phyloP scores from a whole-genome alignment of 2,888 invertebrate genomes.

The Drosophila macrothrix region DNA sequence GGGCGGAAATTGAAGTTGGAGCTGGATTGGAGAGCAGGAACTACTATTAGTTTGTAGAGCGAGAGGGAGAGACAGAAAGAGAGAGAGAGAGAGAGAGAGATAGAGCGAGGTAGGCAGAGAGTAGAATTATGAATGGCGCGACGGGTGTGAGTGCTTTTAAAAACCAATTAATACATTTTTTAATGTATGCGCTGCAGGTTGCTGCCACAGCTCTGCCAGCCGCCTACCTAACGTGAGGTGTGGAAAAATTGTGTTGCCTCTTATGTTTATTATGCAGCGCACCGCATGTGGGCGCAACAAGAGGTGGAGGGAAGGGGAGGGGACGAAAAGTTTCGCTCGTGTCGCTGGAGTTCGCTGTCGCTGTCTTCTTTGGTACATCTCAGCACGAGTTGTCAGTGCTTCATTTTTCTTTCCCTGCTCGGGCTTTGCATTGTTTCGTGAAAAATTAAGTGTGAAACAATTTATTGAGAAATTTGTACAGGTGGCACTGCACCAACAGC shows the following conservation, averaged over 20 bases:
- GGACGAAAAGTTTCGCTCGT: constrained; percentile 33
- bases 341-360: constrained; percentile 10
- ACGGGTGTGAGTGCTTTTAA: constrained; percentile 79
- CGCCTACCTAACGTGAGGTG: constrained; percentile 49
- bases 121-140: constrained; percentile 74
- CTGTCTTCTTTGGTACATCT: constrained; percentile 25
- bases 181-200: constrained; percentile 78
- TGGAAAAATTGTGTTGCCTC: constrained; percentile 62
- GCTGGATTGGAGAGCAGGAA: constrained; percentile 18
- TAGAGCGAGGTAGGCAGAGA: background rate
- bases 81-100: background rate
- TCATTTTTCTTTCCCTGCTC: constrained; percentile 71
- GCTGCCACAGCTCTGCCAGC: constrained; percentile 37
- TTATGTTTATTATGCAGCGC: constrained; percentile 78
- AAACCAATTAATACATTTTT: constrained; percentile 81
- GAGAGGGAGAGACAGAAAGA: background rate
- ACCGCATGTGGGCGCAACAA: constrained; percentile 63
- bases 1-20: constrained; percentile 73
- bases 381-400: constrained; percentile 80
- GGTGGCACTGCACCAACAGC: constrained; percentile 61
- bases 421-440: constrained; percentile 68
- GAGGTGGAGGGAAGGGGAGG: background rate
- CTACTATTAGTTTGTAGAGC: constrained; percentile 9
- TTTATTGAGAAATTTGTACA: constrained; percentile 80
- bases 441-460: constrained; percentile 81